Percentiles rank a stretch among this genome's conserved stretches.
These are phyloP conservation scores for Petrocephalus zakoni DNA, from an alignment of 2,113 vertebrate genomes.

Conservation along the genomic window DNA sequence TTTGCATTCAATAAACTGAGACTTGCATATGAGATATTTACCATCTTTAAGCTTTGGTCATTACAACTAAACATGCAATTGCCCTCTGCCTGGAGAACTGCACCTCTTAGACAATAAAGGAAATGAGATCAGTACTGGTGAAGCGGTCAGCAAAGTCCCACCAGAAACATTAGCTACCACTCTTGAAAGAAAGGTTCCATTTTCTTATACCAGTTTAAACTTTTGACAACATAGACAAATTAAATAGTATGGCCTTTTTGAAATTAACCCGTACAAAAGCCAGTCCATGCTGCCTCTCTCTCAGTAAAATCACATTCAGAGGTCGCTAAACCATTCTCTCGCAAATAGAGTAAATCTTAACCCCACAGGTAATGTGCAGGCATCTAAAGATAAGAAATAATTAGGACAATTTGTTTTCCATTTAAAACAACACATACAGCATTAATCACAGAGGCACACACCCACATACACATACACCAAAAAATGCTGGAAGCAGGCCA, in stretches of 20 bases:
- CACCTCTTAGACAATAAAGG: background rate
- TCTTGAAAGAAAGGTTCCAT: conserved; percentile 65
- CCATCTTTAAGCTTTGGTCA: conserved; percentile 65
- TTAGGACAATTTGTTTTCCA: conserved; percentile 57
- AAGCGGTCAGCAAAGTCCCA: conserved; percentile 31
- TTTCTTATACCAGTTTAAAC: conserved; percentile 60
- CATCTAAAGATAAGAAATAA: conserved; percentile 48
- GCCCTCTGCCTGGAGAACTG: background rate
- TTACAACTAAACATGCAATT: conserved; percentile 45
- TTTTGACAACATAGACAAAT: conserved; percentile 64
- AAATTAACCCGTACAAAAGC: conserved; percentile 73
- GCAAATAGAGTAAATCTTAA: conserved; percentile 54
- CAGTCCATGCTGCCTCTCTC: conserved; percentile 66
- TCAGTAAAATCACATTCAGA: conserved; percentile 75
- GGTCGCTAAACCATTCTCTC: conserved; percentile 68
- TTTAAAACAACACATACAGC: conserved; percentile 70
- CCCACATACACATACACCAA: conserved; percentile 47
- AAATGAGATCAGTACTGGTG: conserved; percentile 40
- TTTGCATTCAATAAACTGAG: conserved; percentile 50
- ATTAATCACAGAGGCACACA: conserved; percentile 58
- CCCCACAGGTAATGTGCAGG: conserved; percentile 61
- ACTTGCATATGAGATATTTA: conserved; percentile 57
- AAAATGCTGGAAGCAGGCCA: conserved; percentile 58
- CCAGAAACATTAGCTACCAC: conserved; percentile 40
- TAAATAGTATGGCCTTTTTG: conserved; percentile 72